These are phyloP conservation scores for Mythimna albipuncta DNA, from an alignment of 2,888 invertebrate genomes.

Conservation along the genomic window DNA sequence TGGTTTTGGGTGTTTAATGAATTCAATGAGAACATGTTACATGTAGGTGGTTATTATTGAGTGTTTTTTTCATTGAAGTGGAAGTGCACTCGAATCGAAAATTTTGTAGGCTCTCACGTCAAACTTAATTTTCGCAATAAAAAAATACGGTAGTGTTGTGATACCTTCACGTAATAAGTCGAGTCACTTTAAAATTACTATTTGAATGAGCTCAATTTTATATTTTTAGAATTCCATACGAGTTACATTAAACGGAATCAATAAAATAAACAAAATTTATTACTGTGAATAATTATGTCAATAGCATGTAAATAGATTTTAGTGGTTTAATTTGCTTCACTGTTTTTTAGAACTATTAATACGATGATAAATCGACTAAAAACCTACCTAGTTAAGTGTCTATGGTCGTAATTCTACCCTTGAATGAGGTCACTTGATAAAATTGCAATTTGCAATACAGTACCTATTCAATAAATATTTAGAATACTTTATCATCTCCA, in stretches of 20 bases:
- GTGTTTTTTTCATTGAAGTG: slow-evolving; percentile 83
- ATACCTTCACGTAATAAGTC: slow-evolving; percentile 11
- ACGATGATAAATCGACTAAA: not conserved
- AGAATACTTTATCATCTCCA: not conserved
- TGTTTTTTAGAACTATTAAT: too few species aligned
- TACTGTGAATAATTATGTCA: not conserved
- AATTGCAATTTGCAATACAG: slow-evolving; percentile 9
- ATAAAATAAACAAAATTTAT: too few species aligned
- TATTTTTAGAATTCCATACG: not conserved
- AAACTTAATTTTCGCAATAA: slow-evolving; percentile 78
- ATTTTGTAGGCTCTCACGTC: slow-evolving; percentile 90
- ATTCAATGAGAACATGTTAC: slow-evolving; percentile 91
- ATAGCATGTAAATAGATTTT: not conserved
- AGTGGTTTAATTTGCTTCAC: not conserved
- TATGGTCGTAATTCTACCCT: slow-evolving; percentile 16
- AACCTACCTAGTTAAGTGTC: not conserved
- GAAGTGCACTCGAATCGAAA: slow-evolving; percentile 90
- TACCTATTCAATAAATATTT: not conserved
- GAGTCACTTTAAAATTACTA: slow-evolving; percentile 20
- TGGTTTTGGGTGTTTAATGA: slow-evolving; percentile 89
- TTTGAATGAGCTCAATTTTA: not conserved
- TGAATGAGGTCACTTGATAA: slow-evolving; percentile 18
- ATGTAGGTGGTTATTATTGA: slow-evolving; percentile 83
- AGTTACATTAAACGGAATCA: fast-evolving
- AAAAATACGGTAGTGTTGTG: slow-evolving; percentile 74